Conservation (phyloP, 2,797 vertebrate genomes). For the Coregonus ussuriensis region DNA sequence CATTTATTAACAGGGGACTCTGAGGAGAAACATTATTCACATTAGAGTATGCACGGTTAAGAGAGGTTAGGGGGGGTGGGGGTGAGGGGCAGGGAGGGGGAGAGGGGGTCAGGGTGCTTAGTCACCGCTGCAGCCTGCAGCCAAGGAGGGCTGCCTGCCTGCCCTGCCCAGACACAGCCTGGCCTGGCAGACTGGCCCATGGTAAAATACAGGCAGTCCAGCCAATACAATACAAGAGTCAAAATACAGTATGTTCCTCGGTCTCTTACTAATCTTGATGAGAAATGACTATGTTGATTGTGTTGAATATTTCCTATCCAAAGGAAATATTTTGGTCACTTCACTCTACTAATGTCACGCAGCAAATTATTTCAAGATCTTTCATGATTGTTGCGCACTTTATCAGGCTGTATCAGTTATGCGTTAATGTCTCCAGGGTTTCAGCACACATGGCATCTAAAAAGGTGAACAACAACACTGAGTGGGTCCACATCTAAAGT, state of each 20-base stretch:
- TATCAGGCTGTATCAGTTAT: not conserved
- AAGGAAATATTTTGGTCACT: not conserved
- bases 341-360: not conserved
- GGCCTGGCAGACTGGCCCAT: not conserved
- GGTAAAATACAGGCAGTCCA: not conserved
- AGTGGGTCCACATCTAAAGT: too few relatives aligned
- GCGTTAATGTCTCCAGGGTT: not conserved
- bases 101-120: conserved; percentile 55
- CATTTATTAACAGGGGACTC: conserved; percentile 88
- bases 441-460: not conserved
- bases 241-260: not conserved
- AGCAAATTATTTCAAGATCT: not conserved
- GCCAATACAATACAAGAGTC: not conserved
- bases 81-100: not conserved
- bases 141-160: not conserved
- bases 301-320: not conserved
- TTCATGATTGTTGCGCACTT: not conserved
- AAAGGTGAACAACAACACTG: too few relatives aligned
- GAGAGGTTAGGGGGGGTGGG: conserved; percentile 17
- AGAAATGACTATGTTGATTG: not conserved
- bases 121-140: conserved; percentile 51
- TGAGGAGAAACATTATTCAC: conserved; percentile 83
- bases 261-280: not conserved
- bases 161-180: not conserved
- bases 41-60: conserved; percentile 74